These are phyloP conservation scores for Palythoa heliodiscus DNA, from an alignment of 92 coral and sea anemone genomes.

Conservation along the genomic window DNA sequence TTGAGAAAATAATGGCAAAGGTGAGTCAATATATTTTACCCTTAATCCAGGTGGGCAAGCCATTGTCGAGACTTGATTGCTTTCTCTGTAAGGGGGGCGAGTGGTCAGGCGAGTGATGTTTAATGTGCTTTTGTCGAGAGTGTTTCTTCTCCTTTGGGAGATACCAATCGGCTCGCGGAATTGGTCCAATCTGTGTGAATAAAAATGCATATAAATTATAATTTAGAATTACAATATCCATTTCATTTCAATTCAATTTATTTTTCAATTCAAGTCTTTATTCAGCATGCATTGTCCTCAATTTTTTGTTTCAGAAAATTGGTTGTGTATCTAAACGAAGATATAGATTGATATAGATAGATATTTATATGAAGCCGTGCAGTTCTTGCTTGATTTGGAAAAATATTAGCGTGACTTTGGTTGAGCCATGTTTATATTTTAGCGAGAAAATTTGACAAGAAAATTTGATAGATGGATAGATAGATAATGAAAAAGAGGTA, in stretches of 20 bases:
- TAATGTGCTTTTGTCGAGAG: conserved; percentile 7
- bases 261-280: background rate
- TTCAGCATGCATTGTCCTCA: too few relatives aligned
- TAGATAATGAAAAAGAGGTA: too few relatives aligned
- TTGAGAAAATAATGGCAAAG: background rate
- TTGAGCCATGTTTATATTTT: too few relatives aligned
- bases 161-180: background rate
- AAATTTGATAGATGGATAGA: too few relatives aligned
- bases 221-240: background rate
- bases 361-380: too few relatives aligned
- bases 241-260: background rate
- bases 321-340: too few relatives aligned
- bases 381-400: too few relatives aligned
- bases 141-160: background rate
- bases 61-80: background rate
- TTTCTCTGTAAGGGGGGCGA: background rate
- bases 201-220: background rate
- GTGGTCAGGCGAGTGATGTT: background rate
- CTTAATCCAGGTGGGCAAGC: background rate
- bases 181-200: background rate
- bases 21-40: background rate
- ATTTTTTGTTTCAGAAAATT: too few relatives aligned
- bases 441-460: too few relatives aligned
- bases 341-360: too few relatives aligned
- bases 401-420: too few relatives aligned